Evolutionary conservation across 2,888 invertebrate species (phyloP).

Genomic region (Tryphoninae sp.): DNA sequence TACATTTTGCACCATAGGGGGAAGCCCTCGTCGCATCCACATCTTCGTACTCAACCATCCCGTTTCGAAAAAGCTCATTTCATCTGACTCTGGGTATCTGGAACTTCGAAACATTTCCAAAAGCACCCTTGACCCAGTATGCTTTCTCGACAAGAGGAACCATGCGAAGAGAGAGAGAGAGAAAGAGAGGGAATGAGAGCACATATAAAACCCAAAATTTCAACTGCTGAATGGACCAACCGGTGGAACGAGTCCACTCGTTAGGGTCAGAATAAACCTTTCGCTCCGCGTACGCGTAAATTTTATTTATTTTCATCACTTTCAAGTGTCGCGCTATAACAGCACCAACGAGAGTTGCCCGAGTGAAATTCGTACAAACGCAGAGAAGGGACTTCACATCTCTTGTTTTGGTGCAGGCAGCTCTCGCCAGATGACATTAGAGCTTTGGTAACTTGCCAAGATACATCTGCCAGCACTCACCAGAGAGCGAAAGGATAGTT

Average conservation of each 20-base stretch:
- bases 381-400: slow-evolving; percentile 13
- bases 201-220: slow-evolving; percentile 23
- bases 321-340: slow-evolving; percentile 33
- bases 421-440: slow-evolving; percentile 74
- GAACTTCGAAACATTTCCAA: slow-evolving; percentile 51
- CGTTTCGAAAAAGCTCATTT: slow-evolving; percentile 38
- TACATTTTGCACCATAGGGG: slow-evolving; percentile 38
- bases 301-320: slow-evolving; percentile 5
- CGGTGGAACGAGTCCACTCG: slow-evolving; percentile 27
- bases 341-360: slow-evolving; percentile 17
- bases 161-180: not conserved
- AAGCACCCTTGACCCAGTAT: slow-evolving; percentile 57
- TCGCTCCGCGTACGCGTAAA: not conserved
- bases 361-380: slow-evolving; percentile 41
- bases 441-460: slow-evolving; percentile 75
- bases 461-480: slow-evolving; percentile 74
- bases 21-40: slow-evolving; percentile 15
- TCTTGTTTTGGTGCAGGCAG: slow-evolving; percentile 62
- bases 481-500: slow-evolving; percentile 31
- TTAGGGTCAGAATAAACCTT: slow-evolving; percentile 21
- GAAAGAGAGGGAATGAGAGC: not conserved
- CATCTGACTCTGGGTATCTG: slow-evolving; percentile 27
- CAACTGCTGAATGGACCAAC: not conserved
- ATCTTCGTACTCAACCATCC: not conserved
- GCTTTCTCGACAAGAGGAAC: slow-evolving; percentile 27